A percentile compares a stretch with the other conserved stretches of the same genome.
Conservation (phyloP, 2,888 invertebrate species). For the Argynnis bischoffii region DNA sequence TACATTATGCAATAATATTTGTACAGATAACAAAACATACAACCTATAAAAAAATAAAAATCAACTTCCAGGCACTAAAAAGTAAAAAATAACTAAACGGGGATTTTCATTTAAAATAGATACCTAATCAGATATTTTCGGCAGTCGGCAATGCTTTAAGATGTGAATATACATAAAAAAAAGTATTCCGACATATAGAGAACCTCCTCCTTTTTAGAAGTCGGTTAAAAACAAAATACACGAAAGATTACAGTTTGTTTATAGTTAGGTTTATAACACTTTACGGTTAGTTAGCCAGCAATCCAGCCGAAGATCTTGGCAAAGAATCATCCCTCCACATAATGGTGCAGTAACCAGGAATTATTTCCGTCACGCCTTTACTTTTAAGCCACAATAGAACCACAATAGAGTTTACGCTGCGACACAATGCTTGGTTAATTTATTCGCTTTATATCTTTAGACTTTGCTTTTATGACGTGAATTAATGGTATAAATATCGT, state of each 20-base stretch:
- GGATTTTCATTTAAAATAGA: too few species aligned
- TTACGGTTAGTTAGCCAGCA: constrained; percentile 24
- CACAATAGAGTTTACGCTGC: constrained; percentile 11
- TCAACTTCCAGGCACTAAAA: too few species aligned
- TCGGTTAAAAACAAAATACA: not conserved
- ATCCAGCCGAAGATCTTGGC: constrained; percentile 21
- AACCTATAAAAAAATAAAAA: not conserved
- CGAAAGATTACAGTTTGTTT: constrained; percentile 5
- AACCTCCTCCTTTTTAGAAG: too few species aligned
- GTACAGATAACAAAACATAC: not conserved
- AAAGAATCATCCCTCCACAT: constrained; percentile 25
- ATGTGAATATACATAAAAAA: too few species aligned
- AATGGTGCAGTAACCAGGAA: constrained; percentile 19
- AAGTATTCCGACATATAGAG: too few species aligned
- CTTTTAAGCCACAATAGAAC: constrained; percentile 24
- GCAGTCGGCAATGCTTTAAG: too few species aligned
- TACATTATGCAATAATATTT: not conserved
- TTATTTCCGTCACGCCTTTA: constrained; percentile 20
- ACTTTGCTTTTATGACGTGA: not conserved
- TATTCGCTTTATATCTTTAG: not conserved
- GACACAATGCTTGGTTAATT: constrained; percentile 13
- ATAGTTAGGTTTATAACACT: constrained; percentile 16
- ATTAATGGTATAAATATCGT: not conserved
- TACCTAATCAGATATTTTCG: too few species aligned
- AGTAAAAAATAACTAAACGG: too few species aligned